Evolutionary conservation across 2,888 invertebrate species (phyloP).

Genomic region (Parasteatoda lunata): DNA sequence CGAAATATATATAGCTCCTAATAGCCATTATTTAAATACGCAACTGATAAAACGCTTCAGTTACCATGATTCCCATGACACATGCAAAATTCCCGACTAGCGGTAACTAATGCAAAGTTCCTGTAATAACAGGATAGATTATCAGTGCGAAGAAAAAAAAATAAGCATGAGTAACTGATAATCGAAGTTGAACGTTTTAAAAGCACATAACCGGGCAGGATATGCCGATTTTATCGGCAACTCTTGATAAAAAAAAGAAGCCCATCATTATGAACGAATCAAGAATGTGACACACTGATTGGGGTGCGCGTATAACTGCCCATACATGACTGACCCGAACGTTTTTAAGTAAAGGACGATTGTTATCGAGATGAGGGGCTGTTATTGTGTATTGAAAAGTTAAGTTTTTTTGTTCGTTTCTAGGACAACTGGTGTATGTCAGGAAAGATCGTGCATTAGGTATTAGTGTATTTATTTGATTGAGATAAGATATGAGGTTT

Average conservation of each 20-base stretch:
- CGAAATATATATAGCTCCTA: no score
- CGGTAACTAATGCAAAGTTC: background rate
- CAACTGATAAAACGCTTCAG: no score
- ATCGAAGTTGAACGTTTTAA: background rate
- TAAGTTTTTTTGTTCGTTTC: background rate
- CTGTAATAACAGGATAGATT: background rate
- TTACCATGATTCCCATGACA: no score
- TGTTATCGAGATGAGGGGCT: background rate
- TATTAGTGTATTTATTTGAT: slow-evolving; percentile 1
- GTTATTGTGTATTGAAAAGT: slow-evolving; percentile 5
- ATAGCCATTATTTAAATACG: no score
- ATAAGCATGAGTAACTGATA: background rate
- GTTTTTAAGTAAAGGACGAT: slow-evolving; percentile 5
- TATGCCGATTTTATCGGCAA: background rate
- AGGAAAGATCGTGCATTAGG: background rate
- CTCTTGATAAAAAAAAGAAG: background rate
- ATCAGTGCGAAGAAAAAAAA: background rate
- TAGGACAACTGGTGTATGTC: background rate
- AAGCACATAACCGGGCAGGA: background rate
- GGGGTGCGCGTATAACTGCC: background rate
- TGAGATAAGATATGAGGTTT: background rate
- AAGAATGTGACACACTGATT: background rate
- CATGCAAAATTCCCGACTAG: no score
- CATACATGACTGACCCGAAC: background rate
- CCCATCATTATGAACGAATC: background rate